These are phyloP conservation scores for Falco rusticolus DNA, from an alignment of 2,797 vertebrate genomes.

Conservation along the genomic window DNA sequence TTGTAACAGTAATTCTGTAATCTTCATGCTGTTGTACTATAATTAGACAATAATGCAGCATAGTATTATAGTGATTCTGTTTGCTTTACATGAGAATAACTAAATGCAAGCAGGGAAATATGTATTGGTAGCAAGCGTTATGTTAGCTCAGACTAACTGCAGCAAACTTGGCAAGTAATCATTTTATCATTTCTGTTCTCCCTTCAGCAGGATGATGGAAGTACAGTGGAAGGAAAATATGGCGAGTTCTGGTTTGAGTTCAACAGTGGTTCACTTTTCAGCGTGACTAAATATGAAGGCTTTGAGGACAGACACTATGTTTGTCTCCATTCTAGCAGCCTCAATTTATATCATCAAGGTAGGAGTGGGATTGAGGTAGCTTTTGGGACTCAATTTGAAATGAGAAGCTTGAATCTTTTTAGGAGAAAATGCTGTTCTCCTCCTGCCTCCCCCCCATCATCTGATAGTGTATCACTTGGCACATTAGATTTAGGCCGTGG, in stretches of 20 bases:
- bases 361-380: neutral
- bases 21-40: neutral
- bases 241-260: constrained; percentile 97
- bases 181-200: neutral
- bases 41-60: neutral
- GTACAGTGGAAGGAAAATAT: constrained; percentile 84
- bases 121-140: neutral
- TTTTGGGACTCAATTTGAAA: neutral
- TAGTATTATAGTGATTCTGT: neutral
- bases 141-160: neutral
- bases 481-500: neutral
- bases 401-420: neutral
- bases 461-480: neutral
- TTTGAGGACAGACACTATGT: constrained; percentile 95
- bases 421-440: neutral
- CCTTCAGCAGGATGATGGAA: constrained; percentile 85
- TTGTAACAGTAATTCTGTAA: neutral
- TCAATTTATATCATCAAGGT: constrained; percentile 96
- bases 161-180: neutral
- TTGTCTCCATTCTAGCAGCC: constrained; percentile 90
- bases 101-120: neutral
- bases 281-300: constrained; percentile 93
- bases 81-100: neutral
- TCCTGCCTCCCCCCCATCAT: rapidly evolving
- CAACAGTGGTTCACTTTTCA: constrained; percentile 88